Percentiles rank a stretch among this genome's conserved stretches.
Conservation (phyloP, 2,797 vertebrate genomes). For the Myotis planiceps region DNA sequence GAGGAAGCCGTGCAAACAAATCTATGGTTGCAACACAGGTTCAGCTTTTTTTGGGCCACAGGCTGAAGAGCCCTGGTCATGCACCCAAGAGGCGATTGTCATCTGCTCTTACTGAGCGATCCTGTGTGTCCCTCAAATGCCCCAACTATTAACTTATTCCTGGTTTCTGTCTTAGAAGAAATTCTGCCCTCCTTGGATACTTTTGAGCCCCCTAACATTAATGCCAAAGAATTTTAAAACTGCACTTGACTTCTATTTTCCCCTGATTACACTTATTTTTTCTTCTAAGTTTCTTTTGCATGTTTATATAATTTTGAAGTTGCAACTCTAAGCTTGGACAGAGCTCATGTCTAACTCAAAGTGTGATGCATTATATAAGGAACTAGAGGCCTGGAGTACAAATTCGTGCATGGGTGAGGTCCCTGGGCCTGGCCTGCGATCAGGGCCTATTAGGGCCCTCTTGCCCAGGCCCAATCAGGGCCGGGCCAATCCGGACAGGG, state of each 20-base stretch:
- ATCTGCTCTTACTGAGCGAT: background rate
- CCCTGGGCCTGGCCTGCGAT: too few relatives aligned
- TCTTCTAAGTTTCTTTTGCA: background rate
- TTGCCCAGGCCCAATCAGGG: too few relatives aligned
- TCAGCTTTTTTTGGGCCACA: background rate
- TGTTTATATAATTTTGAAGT: background rate
- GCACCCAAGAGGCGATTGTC: background rate
- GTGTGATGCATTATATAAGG: background rate
- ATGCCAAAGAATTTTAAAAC: background rate
- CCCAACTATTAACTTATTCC: slow-evolving; percentile 64
- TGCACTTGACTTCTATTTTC: background rate
- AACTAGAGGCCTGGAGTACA: background rate
- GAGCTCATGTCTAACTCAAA: background rate
- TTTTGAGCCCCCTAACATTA: background rate
- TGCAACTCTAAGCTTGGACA: background rate
- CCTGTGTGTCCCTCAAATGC: background rate
- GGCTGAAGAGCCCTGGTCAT: background rate
- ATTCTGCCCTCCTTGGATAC: background rate
- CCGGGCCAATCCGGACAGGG: too few relatives aligned
- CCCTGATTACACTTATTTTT: background rate
- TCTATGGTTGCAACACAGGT: background rate
- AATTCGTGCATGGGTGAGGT: too few relatives aligned
- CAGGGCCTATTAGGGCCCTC: too few relatives aligned
- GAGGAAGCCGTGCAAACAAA: background rate
- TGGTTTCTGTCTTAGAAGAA: slow-evolving; percentile 25